These are phyloP conservation scores for Syncerus caffer DNA, from an alignment of 2,797 vertebrate genomes.

Conservation along the genomic window DNA sequence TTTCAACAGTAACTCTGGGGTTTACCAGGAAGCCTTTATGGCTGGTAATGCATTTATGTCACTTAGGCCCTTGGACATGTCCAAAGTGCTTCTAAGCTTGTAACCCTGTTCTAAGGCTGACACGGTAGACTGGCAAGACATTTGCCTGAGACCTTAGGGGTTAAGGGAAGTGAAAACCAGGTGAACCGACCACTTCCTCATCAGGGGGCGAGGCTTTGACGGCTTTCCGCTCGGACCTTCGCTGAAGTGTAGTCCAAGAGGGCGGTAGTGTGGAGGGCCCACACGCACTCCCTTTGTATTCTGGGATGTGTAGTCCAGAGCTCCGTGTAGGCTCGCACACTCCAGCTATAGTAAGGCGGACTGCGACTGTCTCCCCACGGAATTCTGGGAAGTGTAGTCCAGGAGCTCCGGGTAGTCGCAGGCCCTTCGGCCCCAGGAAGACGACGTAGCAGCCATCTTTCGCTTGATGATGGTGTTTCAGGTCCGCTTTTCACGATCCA, in stretches of 20 bases:
- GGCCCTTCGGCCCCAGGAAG: not conserved
- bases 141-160: not conserved
- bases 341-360: not conserved
- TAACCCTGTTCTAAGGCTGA: not conserved
- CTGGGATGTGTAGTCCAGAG: not conserved
- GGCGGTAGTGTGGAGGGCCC: rapidly evolving
- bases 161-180: not conserved
- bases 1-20: not conserved
- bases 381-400: constrained; percentile 50
- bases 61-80: not conserved
- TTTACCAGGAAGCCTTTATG: not conserved
- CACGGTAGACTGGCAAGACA: not conserved
- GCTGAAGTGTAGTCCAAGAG: not conserved
- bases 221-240: rapidly evolving
- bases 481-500: rapidly evolving
- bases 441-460: not conserved
- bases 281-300: not conserved
- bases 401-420: rapidly evolving
- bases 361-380: not conserved
- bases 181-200: not conserved
- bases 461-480: not conserved
- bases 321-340: not conserved
- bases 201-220: rapidly evolving
- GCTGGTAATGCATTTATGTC: not conserved
- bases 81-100: not conserved